These are phyloP conservation scores for Selene dorsalis DNA, from an alignment of 2,797 vertebrate genomes.

Conservation along the genomic window DNA sequence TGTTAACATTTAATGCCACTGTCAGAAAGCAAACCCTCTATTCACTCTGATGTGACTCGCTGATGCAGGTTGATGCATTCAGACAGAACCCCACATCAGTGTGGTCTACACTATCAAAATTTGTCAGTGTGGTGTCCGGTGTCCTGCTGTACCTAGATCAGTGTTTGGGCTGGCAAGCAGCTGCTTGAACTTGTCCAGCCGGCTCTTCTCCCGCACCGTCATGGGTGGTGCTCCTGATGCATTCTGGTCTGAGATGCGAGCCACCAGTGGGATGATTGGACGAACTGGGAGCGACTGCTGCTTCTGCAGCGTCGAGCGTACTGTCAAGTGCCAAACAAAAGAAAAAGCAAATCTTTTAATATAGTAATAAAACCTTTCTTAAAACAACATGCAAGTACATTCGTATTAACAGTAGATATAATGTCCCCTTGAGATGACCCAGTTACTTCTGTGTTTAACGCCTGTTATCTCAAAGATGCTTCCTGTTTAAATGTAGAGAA, in stretches of 20 bases:
- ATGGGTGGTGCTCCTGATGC: slow-evolving; percentile 95
- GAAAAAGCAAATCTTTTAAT: background rate
- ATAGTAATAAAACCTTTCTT: background rate
- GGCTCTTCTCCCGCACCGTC: slow-evolving; percentile 95
- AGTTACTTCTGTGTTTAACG: no score
- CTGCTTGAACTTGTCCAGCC: slow-evolving; percentile 95
- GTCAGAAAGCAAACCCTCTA: background rate
- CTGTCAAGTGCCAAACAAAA: slow-evolving; percentile 56
- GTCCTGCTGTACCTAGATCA: slow-evolving; percentile 89
- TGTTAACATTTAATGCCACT: background rate
- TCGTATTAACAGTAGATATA: no score
- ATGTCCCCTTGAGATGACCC: no score
- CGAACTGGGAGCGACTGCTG: slow-evolving; percentile 94
- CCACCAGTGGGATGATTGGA: slow-evolving; percentile 94
- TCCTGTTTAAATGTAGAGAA: no score
- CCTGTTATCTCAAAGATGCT: no score
- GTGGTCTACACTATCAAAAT: background rate
- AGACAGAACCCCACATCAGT: background rate
- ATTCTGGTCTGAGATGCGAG: slow-evolving; percentile 98
- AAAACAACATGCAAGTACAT: no score
- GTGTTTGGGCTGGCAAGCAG: slow-evolving; percentile 94
- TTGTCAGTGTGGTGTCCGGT: background rate
- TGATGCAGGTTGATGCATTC: background rate
- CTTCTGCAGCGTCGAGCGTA: slow-evolving; percentile 89
- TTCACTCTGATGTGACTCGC: background rate